Conservation (phyloP, 2,888 invertebrate species). For the Ichneumoninae sp. region DNA sequence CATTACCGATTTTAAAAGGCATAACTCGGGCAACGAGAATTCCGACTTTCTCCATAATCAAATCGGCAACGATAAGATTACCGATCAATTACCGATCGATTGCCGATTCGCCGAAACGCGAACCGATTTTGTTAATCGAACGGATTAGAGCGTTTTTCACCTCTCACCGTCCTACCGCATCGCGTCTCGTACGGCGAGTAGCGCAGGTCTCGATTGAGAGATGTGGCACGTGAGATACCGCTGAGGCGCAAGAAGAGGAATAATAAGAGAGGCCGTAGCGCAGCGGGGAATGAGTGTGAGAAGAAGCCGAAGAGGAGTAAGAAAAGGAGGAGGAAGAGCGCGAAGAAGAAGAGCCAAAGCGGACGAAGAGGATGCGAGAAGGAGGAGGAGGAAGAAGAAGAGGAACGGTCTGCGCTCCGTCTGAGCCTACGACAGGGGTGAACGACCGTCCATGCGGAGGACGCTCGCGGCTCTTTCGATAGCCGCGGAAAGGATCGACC, state of each 20-base stretch:
- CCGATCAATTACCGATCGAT: background rate
- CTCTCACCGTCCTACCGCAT: background rate
- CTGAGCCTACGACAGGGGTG: slow-evolving; percentile 77
- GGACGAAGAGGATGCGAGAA: slow-evolving; percentile 68
- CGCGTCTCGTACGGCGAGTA: background rate
- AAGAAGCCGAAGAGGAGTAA: slow-evolving; percentile 47
- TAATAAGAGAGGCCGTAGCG: background rate
- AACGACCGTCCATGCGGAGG: slow-evolving; percentile 80
- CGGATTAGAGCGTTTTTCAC: background rate
- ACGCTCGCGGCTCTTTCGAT: slow-evolving; percentile 72
- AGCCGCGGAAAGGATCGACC: slow-evolving; percentile 62
- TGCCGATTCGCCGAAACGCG: background rate
- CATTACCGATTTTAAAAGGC: background rate
- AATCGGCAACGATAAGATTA: background rate
- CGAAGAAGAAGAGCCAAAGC: slow-evolving; percentile 10
- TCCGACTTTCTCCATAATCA: background rate
- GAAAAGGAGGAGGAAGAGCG: slow-evolving; percentile 64
- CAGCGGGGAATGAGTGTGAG: slow-evolving; percentile 26
- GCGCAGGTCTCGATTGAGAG: slow-evolving; percentile 44
- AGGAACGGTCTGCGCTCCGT: slow-evolving; percentile 78
- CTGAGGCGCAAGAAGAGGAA: slow-evolving; percentile 17
- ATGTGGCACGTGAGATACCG: slow-evolving; percentile 53
- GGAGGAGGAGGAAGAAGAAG: slow-evolving; percentile 65
- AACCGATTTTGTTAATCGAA: slow-evolving; percentile 1
- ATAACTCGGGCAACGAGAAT: background rate